Conservation (phyloP, 2,888 invertebrate species). For the Punctoribates punctum region DNA sequence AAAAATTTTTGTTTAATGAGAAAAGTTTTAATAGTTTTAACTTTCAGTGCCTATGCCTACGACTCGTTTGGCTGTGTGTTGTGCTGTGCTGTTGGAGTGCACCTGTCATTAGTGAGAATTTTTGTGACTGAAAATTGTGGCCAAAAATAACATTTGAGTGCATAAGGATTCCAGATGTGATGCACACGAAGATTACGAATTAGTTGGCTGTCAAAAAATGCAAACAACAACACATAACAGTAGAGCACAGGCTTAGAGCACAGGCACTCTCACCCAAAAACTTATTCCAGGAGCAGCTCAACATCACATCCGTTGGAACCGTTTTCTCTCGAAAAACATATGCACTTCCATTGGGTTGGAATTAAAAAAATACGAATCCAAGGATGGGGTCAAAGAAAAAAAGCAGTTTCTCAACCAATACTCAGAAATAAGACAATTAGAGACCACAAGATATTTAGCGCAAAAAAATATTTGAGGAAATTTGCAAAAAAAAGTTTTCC, state of each 20-base stretch:
- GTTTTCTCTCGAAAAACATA: neutral
- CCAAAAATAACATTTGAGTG: slow-evolving; percentile 31
- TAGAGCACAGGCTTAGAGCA: neutral
- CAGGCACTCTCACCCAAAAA: neutral
- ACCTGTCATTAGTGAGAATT: slow-evolving; percentile 31
- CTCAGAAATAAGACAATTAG: neutral
- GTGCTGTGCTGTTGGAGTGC: neutral
- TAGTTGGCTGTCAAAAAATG: slow-evolving; percentile 33
- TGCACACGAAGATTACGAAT: slow-evolving; percentile 31
- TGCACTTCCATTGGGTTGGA: neutral
- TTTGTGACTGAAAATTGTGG: slow-evolving; percentile 30
- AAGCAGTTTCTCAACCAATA: neutral
- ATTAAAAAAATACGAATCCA: neutral
- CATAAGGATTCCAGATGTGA: slow-evolving; percentile 38
- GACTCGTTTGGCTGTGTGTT: neutral
- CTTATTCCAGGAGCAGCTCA: slow-evolving; percentile 10
- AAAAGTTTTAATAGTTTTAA: no score
- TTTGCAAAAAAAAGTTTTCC: no score
- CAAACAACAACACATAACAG: slow-evolving; percentile 21
- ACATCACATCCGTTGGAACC: slow-evolving; percentile 12
- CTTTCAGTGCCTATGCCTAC: no score
- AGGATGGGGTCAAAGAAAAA: neutral
- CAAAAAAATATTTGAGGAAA: no score
- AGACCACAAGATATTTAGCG: neutral
- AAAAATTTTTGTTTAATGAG: neutral